Base-by-base conservation (phyloP, 2,888 invertebrate species). In the Homarus gammarus region DNA sequence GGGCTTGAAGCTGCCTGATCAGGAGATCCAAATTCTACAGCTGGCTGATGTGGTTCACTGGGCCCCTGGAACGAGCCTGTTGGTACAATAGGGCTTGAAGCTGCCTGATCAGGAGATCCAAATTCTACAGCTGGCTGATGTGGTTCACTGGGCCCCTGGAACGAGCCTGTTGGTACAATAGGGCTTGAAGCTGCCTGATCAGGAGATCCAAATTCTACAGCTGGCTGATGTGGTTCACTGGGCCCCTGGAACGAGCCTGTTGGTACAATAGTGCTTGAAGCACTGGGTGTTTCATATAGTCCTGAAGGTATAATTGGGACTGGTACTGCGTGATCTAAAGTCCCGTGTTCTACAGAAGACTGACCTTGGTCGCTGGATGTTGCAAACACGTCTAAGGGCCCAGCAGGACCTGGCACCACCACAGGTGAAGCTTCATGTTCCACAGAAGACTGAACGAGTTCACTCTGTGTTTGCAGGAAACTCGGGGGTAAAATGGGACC, bases 221-320 rank as follows among this genome's bases (percentile, higher is more conserved):
- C 18, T 10, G 77, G 77, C 31, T 49, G 49, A 18, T 0, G 22
- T 56, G 1, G 12, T 56, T 56, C 18, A 22, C 56, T 56, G 38
- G 75, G 75, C 2, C 40, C 10, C 44, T 75, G 40, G 36, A n/a
- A 40, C 5, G 44, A 44, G 3, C 22, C 5, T 2, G n/a, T 12
- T 0, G 75, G 75, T 40, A 44, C 75, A 6, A 3, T 3, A n/a
- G 75, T 44, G 8, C 10, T 2, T 61, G 61, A n/a, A n/a, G n/a
- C n/a, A n/a, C n/a, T n/a, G 38, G 75, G 75, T 1, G 75, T n/a
- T 75, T 75, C 75, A 33, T 44, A 40, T 5, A 75, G 75, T 10
- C 22, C 5, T 2, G n/a, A 27, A 0, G 75, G 75, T 40, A 44
- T 44, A 6, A 3, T 3, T 6, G 75, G 44, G 8, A 8, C 10